Conservation (phyloP, 2,888 invertebrate genomes). For the Cloeon dipterum region DNA sequence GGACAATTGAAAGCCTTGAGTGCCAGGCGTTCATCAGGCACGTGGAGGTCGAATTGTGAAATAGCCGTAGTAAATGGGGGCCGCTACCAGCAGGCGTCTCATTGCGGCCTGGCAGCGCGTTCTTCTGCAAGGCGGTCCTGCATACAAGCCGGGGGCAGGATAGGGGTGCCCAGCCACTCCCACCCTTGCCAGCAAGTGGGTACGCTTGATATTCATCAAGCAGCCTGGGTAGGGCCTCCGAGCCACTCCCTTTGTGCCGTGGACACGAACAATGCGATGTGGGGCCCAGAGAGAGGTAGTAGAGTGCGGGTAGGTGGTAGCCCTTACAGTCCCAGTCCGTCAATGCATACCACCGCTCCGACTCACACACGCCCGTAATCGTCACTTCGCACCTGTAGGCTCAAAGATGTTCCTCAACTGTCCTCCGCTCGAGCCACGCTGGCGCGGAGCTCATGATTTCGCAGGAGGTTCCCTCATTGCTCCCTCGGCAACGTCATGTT, state of each 20-base stretch:
- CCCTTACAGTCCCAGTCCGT: too few relatives aligned
- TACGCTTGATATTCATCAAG: not conserved
- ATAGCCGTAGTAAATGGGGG: not conserved
- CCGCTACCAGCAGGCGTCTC: not conserved
- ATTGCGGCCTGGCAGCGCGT: not conserved
- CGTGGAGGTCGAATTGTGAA: not conserved
- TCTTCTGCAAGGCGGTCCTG: constrained; percentile 1
- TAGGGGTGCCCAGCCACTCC: constrained; percentile 1
- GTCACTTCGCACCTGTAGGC: not conserved
- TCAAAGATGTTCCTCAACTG: constrained; percentile 1
- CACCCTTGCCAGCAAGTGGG: not conserved
- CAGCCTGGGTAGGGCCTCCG: not conserved
- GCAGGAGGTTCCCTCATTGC: too few relatives aligned
- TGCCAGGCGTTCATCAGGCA: not conserved
- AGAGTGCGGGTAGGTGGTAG: not conserved
- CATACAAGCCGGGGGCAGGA: not conserved
- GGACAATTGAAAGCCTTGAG: not conserved
- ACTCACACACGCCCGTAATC: not conserved
- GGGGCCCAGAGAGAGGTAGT: not conserved
- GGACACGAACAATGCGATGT: not conserved
- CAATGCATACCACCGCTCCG: not conserved
- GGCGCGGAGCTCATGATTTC: not conserved
- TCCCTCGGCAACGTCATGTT: too few relatives aligned
- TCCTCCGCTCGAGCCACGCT: not conserved
- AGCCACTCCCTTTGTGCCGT: constrained; percentile 1